Percentiles rank a stretch among this genome's conserved stretches.
phyloP scores from a whole-genome alignment of 2,888 invertebrate species.

The Synergus gifuensis region DNA sequence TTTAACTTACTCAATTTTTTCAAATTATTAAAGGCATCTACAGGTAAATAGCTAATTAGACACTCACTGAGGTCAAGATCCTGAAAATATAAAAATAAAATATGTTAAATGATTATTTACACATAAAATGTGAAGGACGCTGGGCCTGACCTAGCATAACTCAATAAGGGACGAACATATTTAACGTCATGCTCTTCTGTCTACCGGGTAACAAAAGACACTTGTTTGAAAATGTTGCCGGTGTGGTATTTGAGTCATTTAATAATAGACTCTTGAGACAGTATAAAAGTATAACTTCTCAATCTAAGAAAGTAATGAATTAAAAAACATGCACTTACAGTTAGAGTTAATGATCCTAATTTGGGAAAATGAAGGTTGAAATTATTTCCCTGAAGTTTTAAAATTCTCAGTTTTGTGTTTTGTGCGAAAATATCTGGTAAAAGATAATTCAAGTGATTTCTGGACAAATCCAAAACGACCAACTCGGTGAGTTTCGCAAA shows the following conservation, averaged over 20 bases:
- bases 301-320: not conserved
- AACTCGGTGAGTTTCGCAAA: slow-evolving; percentile 78
- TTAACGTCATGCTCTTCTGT: no score
- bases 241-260: no score
- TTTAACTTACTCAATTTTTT: slow-evolving; percentile 67
- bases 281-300: not conserved
- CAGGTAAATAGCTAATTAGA: slow-evolving; percentile 51
- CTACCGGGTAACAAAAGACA: no score
- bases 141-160: no score
- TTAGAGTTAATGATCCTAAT: slow-evolving; percentile 64
- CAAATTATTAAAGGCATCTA: slow-evolving; percentile 65
- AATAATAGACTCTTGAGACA: not conserved
- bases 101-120: not conserved
- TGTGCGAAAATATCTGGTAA: slow-evolving; percentile 75
- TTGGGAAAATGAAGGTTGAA: slow-evolving; percentile 69
- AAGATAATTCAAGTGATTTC: slow-evolving; percentile 76
- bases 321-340: slow-evolving; percentile 60
- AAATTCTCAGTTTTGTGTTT: slow-evolving; percentile 67
- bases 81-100: slow-evolving; percentile 4
- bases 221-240: no score
- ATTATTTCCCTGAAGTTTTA: slow-evolving; percentile 72
- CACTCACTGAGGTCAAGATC: slow-evolving; percentile 27
- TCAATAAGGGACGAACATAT: no score
- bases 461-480: slow-evolving; percentile 77
- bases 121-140: not conserved